Base-by-base conservation (phyloP, 2,113 vertebrate species). In the Corythornis cristatus region DNA sequence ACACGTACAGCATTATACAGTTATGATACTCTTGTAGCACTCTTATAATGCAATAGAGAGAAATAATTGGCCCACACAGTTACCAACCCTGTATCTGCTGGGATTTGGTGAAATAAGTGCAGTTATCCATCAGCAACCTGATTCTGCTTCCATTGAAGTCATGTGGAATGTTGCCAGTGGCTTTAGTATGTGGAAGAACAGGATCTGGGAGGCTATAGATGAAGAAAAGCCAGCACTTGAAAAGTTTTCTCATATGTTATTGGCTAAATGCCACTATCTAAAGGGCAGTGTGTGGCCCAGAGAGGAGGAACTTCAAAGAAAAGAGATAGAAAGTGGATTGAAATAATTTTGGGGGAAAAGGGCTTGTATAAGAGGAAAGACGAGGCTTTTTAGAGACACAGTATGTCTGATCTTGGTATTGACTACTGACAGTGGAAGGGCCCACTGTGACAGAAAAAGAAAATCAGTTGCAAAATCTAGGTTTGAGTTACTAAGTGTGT, bases 201-300 rank as follows among this genome's bases (percentile, higher is more conserved):
- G 65, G 40, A 81, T 60, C 40, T 88, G 61, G 66, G 54, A 89
- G 26, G 31, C 31, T 89, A 21, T 23, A 65, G 31, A 67, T 51
- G 53, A 80, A 40, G 43, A 81, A 72, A 90, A 94, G 35, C 28
- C 54, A 90, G 75, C 18, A 43, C 71, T 83, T 93, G 37, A 66
- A 84, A 90, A 84, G 51, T 73, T 86, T 90, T 89, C 62, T 79
- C 70, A 79, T 21, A 21, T 72, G 33, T 86, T 84, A 60, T 26
- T 91, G 92, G 88, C 11, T 70, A 76, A 65, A 17, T 54, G 75
- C 74, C 87, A 37, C 74, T 73, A 42, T 87, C 62, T 83, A 77
- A 88, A 88, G 90, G 90, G 70, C 70, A 82, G 62, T 93, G 84
- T 81, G 89, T 93, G 82, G 94, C 65, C 78, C n/a, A 84, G 50